A percentile compares a stretch with the other conserved stretches of the same genome.
phyloP scores from a whole-genome alignment of 2,113 vertebrate species.

The Globicephala melas region DNA sequence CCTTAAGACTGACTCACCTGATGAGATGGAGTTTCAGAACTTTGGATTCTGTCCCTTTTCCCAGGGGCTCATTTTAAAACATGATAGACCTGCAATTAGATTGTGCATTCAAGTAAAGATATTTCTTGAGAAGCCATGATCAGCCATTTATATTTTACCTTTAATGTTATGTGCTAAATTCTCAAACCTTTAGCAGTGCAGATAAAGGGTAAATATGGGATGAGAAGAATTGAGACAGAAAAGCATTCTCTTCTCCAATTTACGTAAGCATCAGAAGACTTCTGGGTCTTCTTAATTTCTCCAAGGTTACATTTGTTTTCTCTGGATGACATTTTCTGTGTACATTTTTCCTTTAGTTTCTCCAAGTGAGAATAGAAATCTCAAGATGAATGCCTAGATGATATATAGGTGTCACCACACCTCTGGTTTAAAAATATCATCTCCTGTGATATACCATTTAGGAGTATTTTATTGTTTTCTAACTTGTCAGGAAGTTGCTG shows the following conservation, averaged over 20 bases:
- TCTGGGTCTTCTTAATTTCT: neutral
- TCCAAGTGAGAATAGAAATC: slow-evolving; percentile 41
- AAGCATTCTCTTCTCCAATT: neutral
- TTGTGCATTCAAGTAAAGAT: neutral
- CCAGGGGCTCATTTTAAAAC: neutral
- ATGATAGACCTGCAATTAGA: neutral
- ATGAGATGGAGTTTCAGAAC: neutral
- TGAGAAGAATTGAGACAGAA: neutral
- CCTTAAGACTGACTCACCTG: neutral
- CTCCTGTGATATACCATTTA: slow-evolving; percentile 28
- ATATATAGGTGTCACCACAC: slow-evolving; percentile 25
- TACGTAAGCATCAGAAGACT: neutral
- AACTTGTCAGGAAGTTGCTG: slow-evolving; percentile 59
- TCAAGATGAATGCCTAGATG: slow-evolving; percentile 7
- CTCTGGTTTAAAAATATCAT: slow-evolving; percentile 7
- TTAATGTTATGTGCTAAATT: neutral
- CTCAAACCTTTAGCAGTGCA: neutral
- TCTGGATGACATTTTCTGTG: neutral
- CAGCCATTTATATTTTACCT: neutral
- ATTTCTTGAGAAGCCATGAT: neutral
- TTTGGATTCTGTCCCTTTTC: neutral
- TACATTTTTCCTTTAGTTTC: neutral
- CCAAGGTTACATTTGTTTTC: neutral
- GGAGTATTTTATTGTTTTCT: slow-evolving; percentile 61
- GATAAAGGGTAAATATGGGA: neutral